Evolutionary conservation across 64 coral and sea anemone species (phyloP), one percentile per base, ranked within the genome.

Genomic region (Platygyra sinensis): DNA sequence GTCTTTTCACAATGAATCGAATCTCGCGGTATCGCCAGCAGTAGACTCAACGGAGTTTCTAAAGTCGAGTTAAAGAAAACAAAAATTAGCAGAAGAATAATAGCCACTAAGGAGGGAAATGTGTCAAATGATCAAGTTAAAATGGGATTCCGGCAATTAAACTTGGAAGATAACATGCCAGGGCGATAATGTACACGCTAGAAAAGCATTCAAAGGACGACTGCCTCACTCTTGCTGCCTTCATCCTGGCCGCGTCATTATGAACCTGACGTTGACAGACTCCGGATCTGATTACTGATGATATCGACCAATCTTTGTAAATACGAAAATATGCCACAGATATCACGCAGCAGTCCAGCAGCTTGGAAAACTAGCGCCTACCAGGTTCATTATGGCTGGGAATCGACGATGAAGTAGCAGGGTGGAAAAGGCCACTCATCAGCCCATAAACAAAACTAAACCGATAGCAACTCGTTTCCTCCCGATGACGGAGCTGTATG

Each of bases 221-320:
- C 29, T 72, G 80, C 38, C 33, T 90, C 25, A 65, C 42, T 55
- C 15, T 63, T 10, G 49, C 61, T 27, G 73, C 22, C 19, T 65
- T 22, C 33, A 52, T 2, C 30, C n/a, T n/a, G n/a, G 12, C 18
- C 33, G 15, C 5, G 14, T 19, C 15, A 67, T 67, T 67, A 24
- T 25, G 8, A 67, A 25, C 22, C 29, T 30, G 27, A 0, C 25
- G 22, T 64, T 90, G n/a, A n/a, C n/a, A n/a, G 76, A 17, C 38
- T 30, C 22, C 17, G 76, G 54, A 90, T 90, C 52, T 90, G 88
- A 57, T 18, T 32, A n/a, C 5, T 52, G 62, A 59, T 90, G 88
- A 80, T 67, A 71, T 49, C 28, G 33, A 25, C 80, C 46, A 10
- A 80, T n/a, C 46, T 67, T 72, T 63, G 52, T 69, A 80, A 33